Conservation (phyloP, 2,797 vertebrate genomes). For the Bradypodion ventrale region DNA sequence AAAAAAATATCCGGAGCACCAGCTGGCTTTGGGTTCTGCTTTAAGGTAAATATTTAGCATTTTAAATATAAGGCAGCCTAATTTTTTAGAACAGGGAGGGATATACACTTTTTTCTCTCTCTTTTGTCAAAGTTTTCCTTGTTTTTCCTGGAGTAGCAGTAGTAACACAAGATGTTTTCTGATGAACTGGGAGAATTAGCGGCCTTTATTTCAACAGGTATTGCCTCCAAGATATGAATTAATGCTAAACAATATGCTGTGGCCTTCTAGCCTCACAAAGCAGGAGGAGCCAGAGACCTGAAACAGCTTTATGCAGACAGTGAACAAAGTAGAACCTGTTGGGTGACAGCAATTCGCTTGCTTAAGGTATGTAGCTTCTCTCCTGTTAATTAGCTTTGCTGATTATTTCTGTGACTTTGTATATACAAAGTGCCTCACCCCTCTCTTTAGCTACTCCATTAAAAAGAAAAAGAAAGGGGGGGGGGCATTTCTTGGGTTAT, state of each 20-base stretch:
- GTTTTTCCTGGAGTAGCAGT: not conserved
- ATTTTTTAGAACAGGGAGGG: slow-evolving; percentile 64
- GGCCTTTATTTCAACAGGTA: slow-evolving; percentile 86
- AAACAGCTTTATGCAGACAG: slow-evolving; percentile 96
- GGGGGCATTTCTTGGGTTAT: too few relatives aligned
- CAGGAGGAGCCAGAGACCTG: slow-evolving; percentile 89
- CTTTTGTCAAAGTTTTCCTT: slow-evolving; percentile 52
- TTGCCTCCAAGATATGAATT: slow-evolving; percentile 83
- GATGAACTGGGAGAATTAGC: slow-evolving; percentile 84
- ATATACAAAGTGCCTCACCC: not conserved
- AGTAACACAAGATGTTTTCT: slow-evolving; percentile 64
- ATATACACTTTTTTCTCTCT: slow-evolving; percentile 70
- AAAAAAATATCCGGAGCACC: slow-evolving; percentile 90
- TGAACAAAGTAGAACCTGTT: slow-evolving; percentile 92
- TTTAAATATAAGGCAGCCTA: slow-evolving; percentile 74
- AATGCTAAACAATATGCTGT: slow-evolving; percentile 83
- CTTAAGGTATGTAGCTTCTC: slow-evolving; percentile 86
- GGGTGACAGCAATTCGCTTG: slow-evolving; percentile 96
- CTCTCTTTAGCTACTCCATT: not conserved
- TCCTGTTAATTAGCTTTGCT: slow-evolving; percentile 10
- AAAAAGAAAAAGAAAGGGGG: too few relatives aligned
- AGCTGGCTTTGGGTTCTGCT: slow-evolving; percentile 90
- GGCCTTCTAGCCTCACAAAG: slow-evolving; percentile 89
- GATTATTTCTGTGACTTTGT: not conserved
- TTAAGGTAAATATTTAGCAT: slow-evolving; percentile 88